A percentile compares a stretch with the other conserved stretches of the same genome.
Conservation (phyloP, 1,140 invertebrate genomes). For the Linepithema humile region DNA sequence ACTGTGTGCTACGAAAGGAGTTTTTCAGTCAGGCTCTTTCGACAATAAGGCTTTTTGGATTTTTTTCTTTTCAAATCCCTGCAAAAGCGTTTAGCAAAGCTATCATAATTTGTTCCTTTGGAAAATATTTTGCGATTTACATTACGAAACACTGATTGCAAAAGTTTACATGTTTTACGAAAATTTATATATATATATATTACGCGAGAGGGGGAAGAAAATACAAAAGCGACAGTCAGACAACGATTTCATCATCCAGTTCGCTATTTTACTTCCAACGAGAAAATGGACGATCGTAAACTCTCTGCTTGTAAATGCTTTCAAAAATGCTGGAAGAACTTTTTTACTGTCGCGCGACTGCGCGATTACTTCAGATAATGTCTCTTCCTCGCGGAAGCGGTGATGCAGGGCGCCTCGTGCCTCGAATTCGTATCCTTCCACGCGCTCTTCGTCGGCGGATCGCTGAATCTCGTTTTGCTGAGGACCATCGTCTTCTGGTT, state of each 20-base stretch:
- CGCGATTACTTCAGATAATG: constrained; percentile 70
- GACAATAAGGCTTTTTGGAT: not conserved
- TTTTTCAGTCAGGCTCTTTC: not conserved
- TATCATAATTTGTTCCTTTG: not conserved
- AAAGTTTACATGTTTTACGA: not conserved
- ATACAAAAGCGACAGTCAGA: not conserved
- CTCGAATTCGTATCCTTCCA: constrained; percentile 63
- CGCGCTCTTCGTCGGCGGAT: constrained; percentile 47
- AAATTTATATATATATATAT: not conserved
- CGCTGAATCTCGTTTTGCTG: constrained; percentile 63
- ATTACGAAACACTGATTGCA: not conserved
- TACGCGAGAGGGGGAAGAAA: no score
- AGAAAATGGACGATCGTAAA: not conserved
- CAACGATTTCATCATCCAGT: not conserved
- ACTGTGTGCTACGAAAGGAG: not conserved
- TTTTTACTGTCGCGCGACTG: no score
- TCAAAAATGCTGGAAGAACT: not conserved
- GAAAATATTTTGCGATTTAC: not conserved
- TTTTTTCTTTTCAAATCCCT: not conserved
- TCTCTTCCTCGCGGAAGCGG: constrained; percentile 72
- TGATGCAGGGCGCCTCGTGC: constrained; percentile 70
- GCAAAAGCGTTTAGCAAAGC: not conserved
- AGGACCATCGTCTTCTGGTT: constrained; percentile 37
- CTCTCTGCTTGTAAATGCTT: no score
- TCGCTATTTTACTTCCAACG: not conserved